Base-by-base conservation (phyloP, 2,888 invertebrate genomes). In the Pseudococcus viburni region DNA sequence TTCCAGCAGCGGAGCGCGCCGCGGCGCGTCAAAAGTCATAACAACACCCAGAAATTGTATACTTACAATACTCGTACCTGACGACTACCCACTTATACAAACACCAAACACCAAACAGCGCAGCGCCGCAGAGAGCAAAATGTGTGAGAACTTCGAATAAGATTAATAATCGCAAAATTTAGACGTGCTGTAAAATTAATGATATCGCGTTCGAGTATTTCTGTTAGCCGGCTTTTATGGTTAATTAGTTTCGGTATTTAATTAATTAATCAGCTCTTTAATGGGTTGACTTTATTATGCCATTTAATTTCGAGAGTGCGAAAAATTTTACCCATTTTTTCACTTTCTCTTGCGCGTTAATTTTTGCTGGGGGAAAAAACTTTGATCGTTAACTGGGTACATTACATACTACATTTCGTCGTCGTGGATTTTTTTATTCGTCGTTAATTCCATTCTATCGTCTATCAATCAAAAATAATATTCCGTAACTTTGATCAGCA, bases 161-260 rank as follows among this genome's bases (percentile, higher is more conserved):
- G 80, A 83, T 83, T 83, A 83, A 83, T 83, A 83, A 83, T 83
- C 80, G 19, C 42, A n/a, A 83, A 46, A 46, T 83, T 83, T 83
- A 83, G 80, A 83, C 80, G 80, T 46, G 73, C 19, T 11, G 19
- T 83, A 83, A 83, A 83, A 83, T 83, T 83, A 83, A 83, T 83
- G 80, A 83, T 80, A 42, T 42, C 42, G 33, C 42, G 46, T 83
- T 83, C 73, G 33, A 33, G 80, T 83, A 83, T 46, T 83, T 83
- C 80, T 83, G 80, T 83, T 83, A 26, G 80, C 17, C 33, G 80
- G 80, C 80, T 83, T 83, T 83, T 83, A 83, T 46, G 80, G 80
- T 83, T 83, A 83, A 83, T 83, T 83, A 83, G 80, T 83, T 83
- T 83, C 46, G 80, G 80, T 83, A 83, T 83, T 83, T 83, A 83